phyloP scores from a whole-genome alignment of 2,113 vertebrate species.

The Rhineura floridana region DNA sequence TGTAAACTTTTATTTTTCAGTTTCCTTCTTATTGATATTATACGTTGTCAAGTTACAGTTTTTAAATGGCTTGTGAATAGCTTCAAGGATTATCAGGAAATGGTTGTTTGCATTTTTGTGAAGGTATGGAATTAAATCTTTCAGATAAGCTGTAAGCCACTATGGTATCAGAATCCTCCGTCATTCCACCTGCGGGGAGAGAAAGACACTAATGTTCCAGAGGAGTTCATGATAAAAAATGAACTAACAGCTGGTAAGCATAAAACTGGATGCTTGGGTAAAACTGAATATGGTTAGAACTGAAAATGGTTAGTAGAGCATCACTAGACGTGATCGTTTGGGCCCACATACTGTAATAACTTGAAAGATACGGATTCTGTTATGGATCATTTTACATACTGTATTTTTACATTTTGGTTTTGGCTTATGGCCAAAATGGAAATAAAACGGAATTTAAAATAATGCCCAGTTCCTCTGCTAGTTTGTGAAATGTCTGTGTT shows the following conservation, averaged over 20 bases:
- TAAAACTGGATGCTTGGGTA: conserved; percentile 1
- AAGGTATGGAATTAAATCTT: conserved; percentile 22
- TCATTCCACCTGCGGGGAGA: conserved; percentile 67
- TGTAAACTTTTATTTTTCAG: background rate
- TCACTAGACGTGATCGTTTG: too few species aligned
- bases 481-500: background rate
- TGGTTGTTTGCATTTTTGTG: background rate
- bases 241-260: conserved; percentile 72
- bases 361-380: background rate
- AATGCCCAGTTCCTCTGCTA: background rate
- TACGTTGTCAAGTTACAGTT: background rate
- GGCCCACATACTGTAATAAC: background rate
- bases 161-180: conserved; percentile 74
- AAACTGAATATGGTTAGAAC: background rate
- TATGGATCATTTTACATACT: background rate
- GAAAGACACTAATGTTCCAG: conserved; percentile 32
- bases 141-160: conserved; percentile 73
- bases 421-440: background rate
- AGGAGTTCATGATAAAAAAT: conserved; percentile 61
- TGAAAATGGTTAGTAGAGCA: background rate
- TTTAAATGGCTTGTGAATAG: conserved; percentile 3
- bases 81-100: background rate
- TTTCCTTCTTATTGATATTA: background rate
- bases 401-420: background rate
- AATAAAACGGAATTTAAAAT: background rate